These are phyloP conservation scores for Galbula dea DNA, from an alignment of 2,113 vertebrate genomes.

Conservation along the genomic window DNA sequence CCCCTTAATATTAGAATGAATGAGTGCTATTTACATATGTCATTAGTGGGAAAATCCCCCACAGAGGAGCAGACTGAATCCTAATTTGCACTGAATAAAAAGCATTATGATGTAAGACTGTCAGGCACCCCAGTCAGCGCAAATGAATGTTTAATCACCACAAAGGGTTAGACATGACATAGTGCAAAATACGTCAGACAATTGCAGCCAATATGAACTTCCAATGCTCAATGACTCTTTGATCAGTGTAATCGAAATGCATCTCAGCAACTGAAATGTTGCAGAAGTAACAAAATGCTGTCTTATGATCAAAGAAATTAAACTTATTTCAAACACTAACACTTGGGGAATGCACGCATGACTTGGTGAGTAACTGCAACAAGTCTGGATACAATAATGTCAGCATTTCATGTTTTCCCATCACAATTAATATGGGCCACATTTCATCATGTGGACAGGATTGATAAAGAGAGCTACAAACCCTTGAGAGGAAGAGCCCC, in stretches of 20 bases:
- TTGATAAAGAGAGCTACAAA: neutral
- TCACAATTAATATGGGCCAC: neutral
- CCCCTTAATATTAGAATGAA: slow-evolving; percentile 56
- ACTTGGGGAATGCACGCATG: neutral
- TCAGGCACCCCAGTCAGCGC: neutral
- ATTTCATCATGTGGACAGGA: neutral
- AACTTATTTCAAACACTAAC: neutral
- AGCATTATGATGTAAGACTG: slow-evolving; percentile 58
- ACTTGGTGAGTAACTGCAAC: neutral
- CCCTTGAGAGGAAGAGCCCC: neutral
- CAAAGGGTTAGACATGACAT: slow-evolving; percentile 29
- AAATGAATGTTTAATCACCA: slow-evolving; percentile 47
- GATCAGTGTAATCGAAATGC: neutral
- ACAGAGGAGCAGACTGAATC: slow-evolving; percentile 43
- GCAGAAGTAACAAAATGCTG: neutral
- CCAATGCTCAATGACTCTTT: neutral
- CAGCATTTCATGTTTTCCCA: neutral
- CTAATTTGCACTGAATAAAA: slow-evolving; percentile 61
- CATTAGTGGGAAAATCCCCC: slow-evolving; percentile 64
- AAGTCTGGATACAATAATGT: neutral
- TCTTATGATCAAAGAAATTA: neutral
- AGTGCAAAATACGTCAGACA: slow-evolving; percentile 9
- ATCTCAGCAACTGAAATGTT: neutral
- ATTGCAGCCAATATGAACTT: neutral
- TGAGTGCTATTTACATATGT: slow-evolving; percentile 61